Conservation (phyloP, 2,113 vertebrate species). For the Strix aluco region DNA sequence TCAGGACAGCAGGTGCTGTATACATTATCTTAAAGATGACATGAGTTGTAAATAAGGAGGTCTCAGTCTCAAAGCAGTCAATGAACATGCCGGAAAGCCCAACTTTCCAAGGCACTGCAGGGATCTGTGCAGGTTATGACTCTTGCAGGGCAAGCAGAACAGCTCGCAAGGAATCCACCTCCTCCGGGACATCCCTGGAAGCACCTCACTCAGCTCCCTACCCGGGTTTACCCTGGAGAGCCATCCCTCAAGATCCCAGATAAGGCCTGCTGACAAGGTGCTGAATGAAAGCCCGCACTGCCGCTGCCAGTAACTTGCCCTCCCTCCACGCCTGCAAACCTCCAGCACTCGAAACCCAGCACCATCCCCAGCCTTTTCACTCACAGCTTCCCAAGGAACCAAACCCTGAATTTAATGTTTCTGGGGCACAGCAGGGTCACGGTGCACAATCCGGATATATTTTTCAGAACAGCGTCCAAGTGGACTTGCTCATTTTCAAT, state of each 20-base stretch:
- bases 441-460: fast-evolving
- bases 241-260: conserved; percentile 30
- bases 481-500: neutral
- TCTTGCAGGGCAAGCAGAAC: neutral
- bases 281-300: neutral
- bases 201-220: neutral
- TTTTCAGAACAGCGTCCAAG: neutral
- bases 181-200: neutral
- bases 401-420: neutral
- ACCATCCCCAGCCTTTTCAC: neutral
- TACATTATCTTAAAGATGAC: neutral
- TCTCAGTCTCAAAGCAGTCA: neutral
- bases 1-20: neutral
- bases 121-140: neutral
- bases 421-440: neutral
- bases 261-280: neutral
- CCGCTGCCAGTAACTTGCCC: neutral
- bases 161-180: neutral
- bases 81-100: neutral
- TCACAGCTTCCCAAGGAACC: neutral
- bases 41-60: neutral
- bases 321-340: neutral
- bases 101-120: fast-evolving
- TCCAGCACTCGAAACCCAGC: neutral
- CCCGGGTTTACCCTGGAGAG: neutral